Conservation (phyloP, 2,113 vertebrate species). For the Pterocles burchelli region DNA sequence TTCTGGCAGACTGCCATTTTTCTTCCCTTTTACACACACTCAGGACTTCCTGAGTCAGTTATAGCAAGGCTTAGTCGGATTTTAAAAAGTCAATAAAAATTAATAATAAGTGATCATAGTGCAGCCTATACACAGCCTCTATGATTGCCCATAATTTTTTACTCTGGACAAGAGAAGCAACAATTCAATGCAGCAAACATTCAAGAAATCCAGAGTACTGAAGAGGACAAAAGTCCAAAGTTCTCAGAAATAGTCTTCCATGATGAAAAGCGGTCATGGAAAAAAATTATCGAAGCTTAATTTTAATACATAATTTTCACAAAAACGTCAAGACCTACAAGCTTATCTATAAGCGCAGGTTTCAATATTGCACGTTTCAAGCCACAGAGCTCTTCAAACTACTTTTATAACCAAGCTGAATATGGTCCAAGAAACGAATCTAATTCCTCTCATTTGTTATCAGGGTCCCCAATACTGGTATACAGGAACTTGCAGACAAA, state of each 20-base stretch:
- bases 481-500: not conserved
- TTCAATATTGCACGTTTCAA: not conserved
- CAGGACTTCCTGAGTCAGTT: not conserved
- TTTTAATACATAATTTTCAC: not conserved
- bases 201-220: not conserved
- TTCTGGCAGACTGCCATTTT: conserved; percentile 2
- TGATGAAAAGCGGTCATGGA: not conserved
- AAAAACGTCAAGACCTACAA: not conserved
- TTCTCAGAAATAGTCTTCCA: not conserved
- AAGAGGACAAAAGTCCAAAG: not conserved
- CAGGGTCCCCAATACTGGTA: rapidly evolving
- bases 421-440: not conserved
- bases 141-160: not conserved
- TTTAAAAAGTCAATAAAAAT: not conserved
- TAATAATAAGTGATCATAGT: not conserved
- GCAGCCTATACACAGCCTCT: not conserved
- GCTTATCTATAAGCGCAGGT: not conserved
- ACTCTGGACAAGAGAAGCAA: not conserved
- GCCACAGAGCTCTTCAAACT: not conserved
- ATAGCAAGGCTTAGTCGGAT: not conserved
- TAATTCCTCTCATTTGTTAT: not conserved
- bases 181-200: not conserved
- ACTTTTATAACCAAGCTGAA: not conserved
- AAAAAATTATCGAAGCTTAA: not conserved
- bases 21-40: not conserved